phyloP scores from a whole-genome alignment of 1,140 invertebrate genomes.

The Ceratina calcarata region DNA sequence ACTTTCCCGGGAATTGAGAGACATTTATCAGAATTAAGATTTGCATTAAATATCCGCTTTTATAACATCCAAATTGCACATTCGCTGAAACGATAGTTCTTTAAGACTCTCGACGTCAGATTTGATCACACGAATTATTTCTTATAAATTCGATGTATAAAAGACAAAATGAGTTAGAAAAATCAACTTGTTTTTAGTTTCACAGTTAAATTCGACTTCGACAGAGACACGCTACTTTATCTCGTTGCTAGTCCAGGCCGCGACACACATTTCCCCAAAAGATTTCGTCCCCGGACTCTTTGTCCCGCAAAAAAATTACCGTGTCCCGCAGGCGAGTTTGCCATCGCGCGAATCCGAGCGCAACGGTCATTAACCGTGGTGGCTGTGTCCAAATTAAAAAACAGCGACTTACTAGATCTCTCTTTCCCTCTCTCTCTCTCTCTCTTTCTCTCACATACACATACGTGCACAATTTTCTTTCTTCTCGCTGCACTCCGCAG shows the following conservation, averaged over 20 bases:
- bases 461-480: too few species aligned
- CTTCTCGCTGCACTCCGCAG: constrained; percentile 30
- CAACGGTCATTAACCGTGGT: constrained; percentile 34
- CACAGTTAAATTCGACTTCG: too few species aligned
- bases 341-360: constrained; percentile 6
- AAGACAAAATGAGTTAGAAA: too few species aligned
- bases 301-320: constrained; percentile 23
- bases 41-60: neutral
- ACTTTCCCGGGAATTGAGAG: neutral
- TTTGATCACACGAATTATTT: too few species aligned
- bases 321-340: constrained; percentile 14
- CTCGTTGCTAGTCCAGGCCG: too few species aligned
- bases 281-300: neutral
- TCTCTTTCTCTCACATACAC: neutral
- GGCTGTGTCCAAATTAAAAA: constrained; percentile 48
- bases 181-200: too few species aligned
- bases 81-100: too few species aligned
- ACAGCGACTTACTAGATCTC: constrained; percentile 22
- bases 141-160: too few species aligned
- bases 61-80: neutral
- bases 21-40: neutral
- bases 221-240: too few species aligned
- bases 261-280: constrained; percentile 23
- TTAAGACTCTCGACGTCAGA: neutral
- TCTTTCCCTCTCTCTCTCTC: neutral